Conservation (phyloP, 2,113 vertebrate species). For the Megaceryle torquata region DNA sequence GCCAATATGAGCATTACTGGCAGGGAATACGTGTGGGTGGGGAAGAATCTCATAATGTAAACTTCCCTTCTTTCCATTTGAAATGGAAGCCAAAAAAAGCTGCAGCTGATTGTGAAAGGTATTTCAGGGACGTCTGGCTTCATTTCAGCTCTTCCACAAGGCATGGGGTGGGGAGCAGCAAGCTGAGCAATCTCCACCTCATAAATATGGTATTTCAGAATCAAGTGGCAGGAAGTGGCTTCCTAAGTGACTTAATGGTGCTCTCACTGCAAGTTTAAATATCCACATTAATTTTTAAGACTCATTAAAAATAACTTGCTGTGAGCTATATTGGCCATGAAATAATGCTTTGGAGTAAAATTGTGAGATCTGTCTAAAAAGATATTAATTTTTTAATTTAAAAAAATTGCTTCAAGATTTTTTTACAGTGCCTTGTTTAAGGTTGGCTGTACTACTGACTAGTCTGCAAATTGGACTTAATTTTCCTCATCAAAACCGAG, state of each 20-base stretch:
- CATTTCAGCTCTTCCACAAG: not conserved
- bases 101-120: not conserved
- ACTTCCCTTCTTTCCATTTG: not conserved
- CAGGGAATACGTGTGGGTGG: not conserved
- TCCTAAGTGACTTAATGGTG: not conserved
- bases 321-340: not conserved
- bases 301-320: not conserved
- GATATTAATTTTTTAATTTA: too few relatives aligned
- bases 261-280: not conserved
- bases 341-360: not conserved
- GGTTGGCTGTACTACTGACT: not conserved
- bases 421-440: not conserved
- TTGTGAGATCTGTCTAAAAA: not conserved
- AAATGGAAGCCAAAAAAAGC: not conserved
- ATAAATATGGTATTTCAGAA: too few relatives aligned
- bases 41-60: not conserved
- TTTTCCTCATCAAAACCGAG: not conserved
- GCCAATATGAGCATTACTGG: not conserved
- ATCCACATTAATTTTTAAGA: not conserved
- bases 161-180: fast-evolving
- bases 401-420: not conserved
- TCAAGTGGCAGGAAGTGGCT: not conserved
- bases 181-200: not conserved
- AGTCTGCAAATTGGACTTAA: not conserved
- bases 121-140: not conserved